These are phyloP conservation scores for Lasaia peninsularis DNA, from an alignment of 1,140 invertebrate species.

Conservation along the genomic window DNA sequence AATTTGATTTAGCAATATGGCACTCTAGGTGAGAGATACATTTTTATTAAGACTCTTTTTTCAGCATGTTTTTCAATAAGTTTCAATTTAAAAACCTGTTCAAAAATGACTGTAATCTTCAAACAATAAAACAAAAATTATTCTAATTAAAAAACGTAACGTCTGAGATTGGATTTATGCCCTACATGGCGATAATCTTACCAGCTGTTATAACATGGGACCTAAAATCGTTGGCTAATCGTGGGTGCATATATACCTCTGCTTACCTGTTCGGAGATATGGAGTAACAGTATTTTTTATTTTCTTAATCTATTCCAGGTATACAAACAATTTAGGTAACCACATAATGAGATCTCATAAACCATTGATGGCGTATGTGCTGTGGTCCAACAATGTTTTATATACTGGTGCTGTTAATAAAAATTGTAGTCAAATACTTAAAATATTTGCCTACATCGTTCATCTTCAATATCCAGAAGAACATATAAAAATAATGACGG, in stretches of 20 bases:
- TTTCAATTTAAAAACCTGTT: too few relatives aligned
- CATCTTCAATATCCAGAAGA: slow-evolving; percentile 56
- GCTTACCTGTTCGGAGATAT: too few relatives aligned
- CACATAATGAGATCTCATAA: slow-evolving; percentile 51
- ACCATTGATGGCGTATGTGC: slow-evolving; percentile 49
- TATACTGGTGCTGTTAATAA: slow-evolving; percentile 45
- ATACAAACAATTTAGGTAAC: slow-evolving; percentile 40
- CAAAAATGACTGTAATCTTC: too few relatives aligned
- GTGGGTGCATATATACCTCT: too few relatives aligned
- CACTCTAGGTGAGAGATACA: slow-evolving; percentile 35
- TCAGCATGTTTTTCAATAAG: too few relatives aligned
- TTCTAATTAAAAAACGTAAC: too few relatives aligned
- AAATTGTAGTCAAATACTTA: slow-evolving; percentile 50
- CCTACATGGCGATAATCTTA: too few relatives aligned
- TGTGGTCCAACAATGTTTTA: slow-evolving; percentile 48
- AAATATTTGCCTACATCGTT: slow-evolving; percentile 48
- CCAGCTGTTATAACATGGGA: too few relatives aligned
- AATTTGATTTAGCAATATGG: slow-evolving; percentile 68
- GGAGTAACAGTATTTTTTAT: too few relatives aligned
- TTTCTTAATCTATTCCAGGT: slow-evolving; percentile 40
- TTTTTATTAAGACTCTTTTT: neutral
- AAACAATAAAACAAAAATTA: too few relatives aligned
- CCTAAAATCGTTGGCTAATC: too few relatives aligned
- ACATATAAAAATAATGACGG: slow-evolving; percentile 47
- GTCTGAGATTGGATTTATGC: too few relatives aligned